Evolutionary conservation across 2,888 invertebrate species (phyloP).

Genomic region (Molanna angustata): DNA sequence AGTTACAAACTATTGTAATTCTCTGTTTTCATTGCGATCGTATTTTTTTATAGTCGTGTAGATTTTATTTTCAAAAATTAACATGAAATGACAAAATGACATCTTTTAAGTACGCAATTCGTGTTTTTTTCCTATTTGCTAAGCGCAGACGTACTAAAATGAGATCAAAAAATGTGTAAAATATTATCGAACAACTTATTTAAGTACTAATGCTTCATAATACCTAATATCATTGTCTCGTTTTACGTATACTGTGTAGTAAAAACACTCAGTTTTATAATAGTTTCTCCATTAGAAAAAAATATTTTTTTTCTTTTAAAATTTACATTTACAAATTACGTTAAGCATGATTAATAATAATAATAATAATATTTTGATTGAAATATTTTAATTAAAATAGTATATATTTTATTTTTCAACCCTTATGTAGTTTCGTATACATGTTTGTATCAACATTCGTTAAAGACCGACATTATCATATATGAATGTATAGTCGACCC

Average conservation of each 20-base stretch:
- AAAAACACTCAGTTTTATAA: slow-evolving; percentile 23
- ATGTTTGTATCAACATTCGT: slow-evolving; percentile 32
- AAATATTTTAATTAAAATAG: slow-evolving; percentile 2
- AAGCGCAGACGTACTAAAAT: slow-evolving; percentile 30
- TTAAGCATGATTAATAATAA: neutral
- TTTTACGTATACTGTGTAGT: slow-evolving; percentile 32
- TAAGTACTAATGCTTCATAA: slow-evolving; percentile 31
- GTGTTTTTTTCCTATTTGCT: slow-evolving; percentile 28
- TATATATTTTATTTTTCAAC: slow-evolving; percentile 30
- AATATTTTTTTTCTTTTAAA: slow-evolving; percentile 18
- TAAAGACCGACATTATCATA: slow-evolving; percentile 10
- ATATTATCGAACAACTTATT: slow-evolving; percentile 28
- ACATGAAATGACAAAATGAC: slow-evolving; percentile 27
- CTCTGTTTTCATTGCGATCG: too few relatives aligned
- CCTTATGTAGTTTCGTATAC: slow-evolving; percentile 30
- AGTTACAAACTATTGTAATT: too few relatives aligned
- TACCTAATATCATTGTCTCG: slow-evolving; percentile 32
- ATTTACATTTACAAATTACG: neutral
- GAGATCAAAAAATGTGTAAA: slow-evolving; percentile 32
- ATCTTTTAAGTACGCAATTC: slow-evolving; percentile 17
- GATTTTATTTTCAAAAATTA: slow-evolving; percentile 8
- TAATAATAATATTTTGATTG: neutral
- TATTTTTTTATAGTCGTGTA: too few relatives aligned
- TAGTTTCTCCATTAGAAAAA: slow-evolving; percentile 20
- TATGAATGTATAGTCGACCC: neutral